Conservation (phyloP, 2,797 vertebrate species). For the Urophycis tenuis region DNA sequence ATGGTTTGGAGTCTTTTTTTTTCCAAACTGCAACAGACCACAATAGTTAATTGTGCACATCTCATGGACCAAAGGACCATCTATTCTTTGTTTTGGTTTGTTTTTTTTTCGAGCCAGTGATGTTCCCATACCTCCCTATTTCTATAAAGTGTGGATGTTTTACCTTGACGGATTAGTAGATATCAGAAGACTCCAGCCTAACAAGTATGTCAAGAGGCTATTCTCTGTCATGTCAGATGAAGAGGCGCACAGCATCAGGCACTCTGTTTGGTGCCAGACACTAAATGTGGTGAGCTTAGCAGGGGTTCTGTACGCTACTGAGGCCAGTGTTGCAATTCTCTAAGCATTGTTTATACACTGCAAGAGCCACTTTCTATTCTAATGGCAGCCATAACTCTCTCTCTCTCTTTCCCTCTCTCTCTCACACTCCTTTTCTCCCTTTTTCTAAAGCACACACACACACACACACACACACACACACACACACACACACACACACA, state of each 20-base stretch:
- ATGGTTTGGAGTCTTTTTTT: background rate
- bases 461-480: slow-evolving; percentile 11
- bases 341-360: slow-evolving; percentile 46
- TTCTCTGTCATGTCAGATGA: background rate
- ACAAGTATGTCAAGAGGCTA: background rate
- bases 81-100: background rate
- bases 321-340: slow-evolving; percentile 31
- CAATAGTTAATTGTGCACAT: background rate
- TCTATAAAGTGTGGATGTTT: no score
- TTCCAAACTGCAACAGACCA: background rate
- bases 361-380: slow-evolving; percentile 46
- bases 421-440: background rate
- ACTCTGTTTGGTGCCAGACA: background rate
- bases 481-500: slow-evolving; percentile 11
- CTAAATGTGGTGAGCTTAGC: background rate
- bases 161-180: no score
- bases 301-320: background rate
- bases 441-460: background rate
- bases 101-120: background rate
- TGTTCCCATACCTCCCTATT: no score
- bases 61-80: background rate
- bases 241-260: background rate
- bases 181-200: background rate
- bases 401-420: slow-evolving; percentile 18
- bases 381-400: slow-evolving; percentile 64